Evolutionary conservation across 1,140 invertebrate genomes (phyloP).

Genomic region (Ctenoplectra terminalis): DNA sequence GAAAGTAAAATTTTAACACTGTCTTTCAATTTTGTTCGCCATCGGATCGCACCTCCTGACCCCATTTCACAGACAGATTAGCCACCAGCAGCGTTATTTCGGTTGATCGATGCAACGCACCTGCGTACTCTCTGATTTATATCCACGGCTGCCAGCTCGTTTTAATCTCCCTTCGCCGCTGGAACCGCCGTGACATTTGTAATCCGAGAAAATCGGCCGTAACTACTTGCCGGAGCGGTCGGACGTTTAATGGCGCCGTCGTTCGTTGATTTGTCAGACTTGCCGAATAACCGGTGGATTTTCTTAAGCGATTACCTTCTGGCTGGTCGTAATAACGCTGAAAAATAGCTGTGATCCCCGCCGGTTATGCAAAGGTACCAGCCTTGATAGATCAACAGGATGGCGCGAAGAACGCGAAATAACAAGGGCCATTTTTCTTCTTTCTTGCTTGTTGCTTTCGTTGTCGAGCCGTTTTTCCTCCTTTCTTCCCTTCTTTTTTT

Average conservation of each 20-base stretch:
- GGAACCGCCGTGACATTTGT: conserved; percentile 49
- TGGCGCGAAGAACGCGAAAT: conserved; percentile 21
- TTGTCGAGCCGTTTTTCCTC: not conserved
- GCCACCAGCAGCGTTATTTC: conserved; percentile 54
- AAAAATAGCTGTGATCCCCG: not conserved
- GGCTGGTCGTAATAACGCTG: conserved; percentile 5
- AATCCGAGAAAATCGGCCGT: conserved; percentile 57
- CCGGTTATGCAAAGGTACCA: conserved; percentile 1
- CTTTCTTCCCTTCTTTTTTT: not conserved
- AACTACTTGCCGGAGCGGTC: not conserved
- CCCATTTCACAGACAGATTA: conserved; percentile 38
- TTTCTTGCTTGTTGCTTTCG: conserved; percentile 14
- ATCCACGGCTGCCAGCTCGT: conserved; percentile 42
- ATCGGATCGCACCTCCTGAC: not conserved
- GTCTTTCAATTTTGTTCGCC: not conserved
- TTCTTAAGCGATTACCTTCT: conserved; percentile 9
- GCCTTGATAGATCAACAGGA: conserved; percentile 28
- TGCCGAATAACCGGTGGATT: not conserved
- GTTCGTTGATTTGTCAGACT: conserved; percentile 14
- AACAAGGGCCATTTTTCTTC: conserved; percentile 45
- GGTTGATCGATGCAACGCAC: conserved; percentile 67
- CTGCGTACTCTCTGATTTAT: conserved; percentile 66
- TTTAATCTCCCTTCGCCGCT: conserved; percentile 60
- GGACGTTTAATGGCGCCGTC: conserved; percentile 3
- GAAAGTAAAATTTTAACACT: not conserved